Base-by-base conservation (phyloP, 2,113 vertebrate genomes). In the Tricholaema leucomelas region DNA sequence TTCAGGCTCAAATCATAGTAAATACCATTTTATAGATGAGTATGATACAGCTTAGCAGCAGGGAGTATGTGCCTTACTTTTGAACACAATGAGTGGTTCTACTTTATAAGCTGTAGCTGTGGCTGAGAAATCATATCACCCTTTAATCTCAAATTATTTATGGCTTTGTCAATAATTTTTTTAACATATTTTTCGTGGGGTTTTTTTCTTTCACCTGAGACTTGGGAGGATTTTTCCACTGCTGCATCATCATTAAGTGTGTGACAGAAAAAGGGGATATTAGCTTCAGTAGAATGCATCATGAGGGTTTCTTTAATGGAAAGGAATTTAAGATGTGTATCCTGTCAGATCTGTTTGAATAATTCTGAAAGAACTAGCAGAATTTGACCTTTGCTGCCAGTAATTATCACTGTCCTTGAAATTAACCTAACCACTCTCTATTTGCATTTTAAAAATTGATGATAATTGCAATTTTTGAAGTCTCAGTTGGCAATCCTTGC, bases 141-240 rank as follows among this genome's bases (percentile, higher is more conserved):
- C 82, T 96, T 95, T 87, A 67, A 74, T 93, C 58, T 54, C 82
- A 80, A 85, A 44, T 96, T 87, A 70, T 96, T 96, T 91, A 71
- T 93, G 82, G 64, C 33, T 75, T 79, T 58, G 30, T 40, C 54
- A 81, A 67, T 59, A 80, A 79, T n/a, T 69, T 65, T 76, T 67
- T n/a, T 56, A 20, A 40, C 15, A 15, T 28, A 12, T 31, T 48
- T 79, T 83, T 69, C 50, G 44, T 27, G 8, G 28, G 27, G 28
- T 69, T 28, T 52, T 28, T 42, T 83, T 65, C 42, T 90, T 88
- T 56, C 16, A 85, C 83, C 54, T 69, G 52, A 35, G 52, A 40
- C 76, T 88, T 84, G 38, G 46, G 54, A 83, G 66, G 35, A 44
- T 85, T 94, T 91, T 87, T 48, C 81, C 58, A 30, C 75, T 90